Evolutionary conservation across 2,797 vertebrate species (phyloP), one percentile per base, ranked within the genome.

Genomic region (Sternarchorhynchus goeldii): DNA sequence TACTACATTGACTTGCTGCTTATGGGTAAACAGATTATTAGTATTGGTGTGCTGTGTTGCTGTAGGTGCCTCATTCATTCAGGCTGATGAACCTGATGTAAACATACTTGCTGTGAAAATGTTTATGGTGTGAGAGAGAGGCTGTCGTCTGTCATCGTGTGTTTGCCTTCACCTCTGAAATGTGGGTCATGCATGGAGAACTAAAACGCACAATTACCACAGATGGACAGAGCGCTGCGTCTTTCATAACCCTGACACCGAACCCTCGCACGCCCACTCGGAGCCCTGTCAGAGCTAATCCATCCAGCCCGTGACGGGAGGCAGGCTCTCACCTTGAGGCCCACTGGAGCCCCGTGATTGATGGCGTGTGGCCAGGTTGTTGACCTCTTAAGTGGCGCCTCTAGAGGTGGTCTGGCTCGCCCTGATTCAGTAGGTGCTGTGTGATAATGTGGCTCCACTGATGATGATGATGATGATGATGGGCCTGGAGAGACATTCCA

Each of bases 321-420:
- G 86, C 84, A 45, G 85, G 82, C 85, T 85, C 88, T 92, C 88
- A 91, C 91, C 90, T 93, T 89, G 88, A 90, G 88, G 89, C 87
- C 76, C 82, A 79, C 85, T 10, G 63, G 85, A 88, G 88, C 73
- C 89, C 86, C 83, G 81, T 90, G 90, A 93, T 81, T 90, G 91
- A 92, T 90, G 80, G 89, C 89, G 80, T 87, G 86, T 85, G 79
- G 84, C 85, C 80, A 87, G 86, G 83, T 88, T 85, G 84, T 86
- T 81, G 77, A 90, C 89, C 88, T 87, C 83, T 88, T 86, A 86
- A 90, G 88, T 88, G 86, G 84, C 80, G 82, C 88, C 87, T 83
- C 86, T 84, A 77, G 79, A 85, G 84, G 82, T 86, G 73, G 80
- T 89, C 79, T 41, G 57, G 87, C 83, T 82, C 79, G 6, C 34